Base-by-base conservation (phyloP, 2,888 invertebrate genomes). In the Endomychus coccineus region DNA sequence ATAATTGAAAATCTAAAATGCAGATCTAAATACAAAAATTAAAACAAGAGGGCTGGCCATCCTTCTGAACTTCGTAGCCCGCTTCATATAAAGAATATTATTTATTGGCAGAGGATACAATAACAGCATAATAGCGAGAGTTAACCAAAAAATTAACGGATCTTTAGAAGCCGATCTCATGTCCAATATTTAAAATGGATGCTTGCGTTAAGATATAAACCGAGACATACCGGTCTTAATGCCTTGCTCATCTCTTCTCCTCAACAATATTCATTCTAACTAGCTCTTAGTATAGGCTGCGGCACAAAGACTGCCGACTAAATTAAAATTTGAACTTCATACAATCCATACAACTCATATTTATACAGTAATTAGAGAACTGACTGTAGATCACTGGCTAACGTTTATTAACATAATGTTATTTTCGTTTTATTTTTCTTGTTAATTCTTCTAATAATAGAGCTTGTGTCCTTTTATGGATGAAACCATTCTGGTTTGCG, bases 1-100 rank as follows among this genome's bases (percentile, higher is more conserved):
- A n/a, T n/a, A n/a, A n/a, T n/a, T n/a, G n/a, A n/a, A n/a, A n/a
- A n/a, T n/a, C n/a, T n/a, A n/a, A n/a, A n/a, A n/a, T n/a, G n/a
- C n/a, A n/a, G n/a, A n/a, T n/a, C n/a, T n/a, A n/a, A n/a, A n/a
- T n/a, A n/a, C n/a, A n/a, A n/a, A n/a, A n/a, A n/a, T n/a, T n/a
- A n/a, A n/a, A n/a, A n/a, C n/a, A n/a, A 34, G 50, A 45, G 45
- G 45, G 42, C 41, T 47, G 42, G 44, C 48, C 50, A 54, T 48
- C 45, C 48, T 41, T 44, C 40, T 46, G 49, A 50, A 36, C 44
- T 43, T 41, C 11, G 6, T 25, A 25, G 39, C 40, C 54, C 53
- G 52, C 56, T 58, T 62, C 63, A 61, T 62, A 63, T 63, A 63
- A 63, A 63, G 63, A 63, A 62, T 63, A 63, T 63, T 63, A 63